These are phyloP conservation scores for Ectobius pallidus DNA, from an alignment of 2,888 invertebrate species.

Conservation along the genomic window DNA sequence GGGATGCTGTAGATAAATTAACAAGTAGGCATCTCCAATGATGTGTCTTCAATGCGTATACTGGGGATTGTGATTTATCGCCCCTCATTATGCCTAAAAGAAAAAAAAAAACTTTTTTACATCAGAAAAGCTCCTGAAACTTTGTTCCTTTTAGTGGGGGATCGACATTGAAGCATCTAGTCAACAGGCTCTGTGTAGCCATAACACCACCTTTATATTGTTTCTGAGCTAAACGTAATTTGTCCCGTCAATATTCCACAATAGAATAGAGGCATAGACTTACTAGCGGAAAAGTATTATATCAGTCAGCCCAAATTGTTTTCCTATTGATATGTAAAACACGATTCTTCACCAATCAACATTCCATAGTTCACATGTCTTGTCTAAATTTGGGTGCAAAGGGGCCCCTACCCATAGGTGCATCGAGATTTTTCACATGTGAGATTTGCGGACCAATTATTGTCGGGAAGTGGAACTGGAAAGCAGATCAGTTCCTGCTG, in stretches of 20 bases:
- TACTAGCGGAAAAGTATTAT: slow-evolving; percentile 24
- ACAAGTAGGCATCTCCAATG: slow-evolving; percentile 13
- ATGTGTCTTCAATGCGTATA: slow-evolving; percentile 15
- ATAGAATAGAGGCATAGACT: slow-evolving; percentile 19
- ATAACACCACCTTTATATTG: slow-evolving; percentile 30
- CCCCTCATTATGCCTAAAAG: slow-evolving; percentile 21
- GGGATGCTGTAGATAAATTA: slow-evolving; percentile 14
- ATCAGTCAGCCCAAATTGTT: slow-evolving; percentile 36
- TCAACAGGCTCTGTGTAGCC: slow-evolving; percentile 36
- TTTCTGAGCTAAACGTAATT: slow-evolving; percentile 30
- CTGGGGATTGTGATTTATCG: not conserved
- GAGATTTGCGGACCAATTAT: slow-evolving; percentile 44
- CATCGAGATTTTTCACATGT: slow-evolving; percentile 42
- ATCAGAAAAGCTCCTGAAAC: not conserved
- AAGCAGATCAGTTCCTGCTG: slow-evolving; percentile 33
- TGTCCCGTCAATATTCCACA: slow-evolving; percentile 37
- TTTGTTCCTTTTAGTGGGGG: slow-evolving; percentile 12
- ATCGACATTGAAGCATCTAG: slow-evolving; percentile 37
- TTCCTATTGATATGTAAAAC: slow-evolving; percentile 15
- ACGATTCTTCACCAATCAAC: slow-evolving; percentile 36
- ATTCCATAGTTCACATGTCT: slow-evolving; percentile 43
- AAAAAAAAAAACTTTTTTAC: not conserved
- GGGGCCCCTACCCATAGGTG: slow-evolving; percentile 15
- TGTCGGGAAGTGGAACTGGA: slow-evolving; percentile 29
- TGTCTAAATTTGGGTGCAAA: slow-evolving; percentile 32